Evolutionary conservation across 2,888 invertebrate species (phyloP), one percentile per base, ranked within the genome.

Genomic region (Andricus quercusramuli): DNA sequence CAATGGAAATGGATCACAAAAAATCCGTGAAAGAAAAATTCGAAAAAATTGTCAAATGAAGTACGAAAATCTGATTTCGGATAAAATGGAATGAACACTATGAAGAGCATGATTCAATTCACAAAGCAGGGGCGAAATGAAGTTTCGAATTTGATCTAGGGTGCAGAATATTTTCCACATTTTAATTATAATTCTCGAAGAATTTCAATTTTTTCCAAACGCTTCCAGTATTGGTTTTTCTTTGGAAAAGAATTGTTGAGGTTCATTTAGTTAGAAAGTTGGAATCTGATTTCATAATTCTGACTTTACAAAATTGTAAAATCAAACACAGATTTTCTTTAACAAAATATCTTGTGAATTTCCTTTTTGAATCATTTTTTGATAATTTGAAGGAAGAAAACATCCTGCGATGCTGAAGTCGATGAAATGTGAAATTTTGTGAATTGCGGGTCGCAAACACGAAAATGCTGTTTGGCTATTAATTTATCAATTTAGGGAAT

Each of bases 381-480:
- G 17, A 64, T 64, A 6, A 64, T 64, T 64, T 29, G 25, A 29
- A 56, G 15, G 5, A 17, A 56, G 37, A 74, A 74, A 74, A 74
- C 6, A 74, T 74, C 15, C 74, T 74, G 74, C 74, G 51, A 74
- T 51, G n/a, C 20, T 44, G 22, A 59, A 22, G 15, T 74, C 37
- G 74, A 59, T 74, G 74, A 74, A 51, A 59, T 59, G 13, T 41
- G 44, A 1, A 70, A 74, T 64, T 64, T 56, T 32, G 74, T 51
- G 74, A 74, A n/a, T 74, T 74, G 74, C n/a, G 13, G 6, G n/a
- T 74, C 56, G 32, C 32, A 56, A 74, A 74, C 74, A 74, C 74
- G 22, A 74, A 74, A 74, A 74, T 74, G 74, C 56, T 74, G 29
- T 74, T 74, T 74, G 56, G 15, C 51, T 74, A 74, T 74, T 51